Evolutionary conservation across 2,888 invertebrate species (phyloP), one percentile per base, ranked within the genome.

Genomic region (Hipparchia sbordonii): DNA sequence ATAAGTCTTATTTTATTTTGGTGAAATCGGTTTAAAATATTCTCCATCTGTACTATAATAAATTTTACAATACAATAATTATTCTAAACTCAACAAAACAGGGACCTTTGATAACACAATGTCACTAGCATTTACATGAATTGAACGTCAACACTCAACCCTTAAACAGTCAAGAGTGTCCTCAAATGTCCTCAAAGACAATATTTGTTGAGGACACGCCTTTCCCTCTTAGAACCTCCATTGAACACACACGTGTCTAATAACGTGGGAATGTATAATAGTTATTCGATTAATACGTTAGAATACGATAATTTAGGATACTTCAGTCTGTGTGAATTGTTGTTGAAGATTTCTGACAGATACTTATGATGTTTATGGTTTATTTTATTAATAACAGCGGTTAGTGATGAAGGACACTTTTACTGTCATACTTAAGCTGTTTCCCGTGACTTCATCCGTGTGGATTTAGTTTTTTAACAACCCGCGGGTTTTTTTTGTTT

Each of bases 161-260:
- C 89, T 87, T 88, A 85, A 86, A 85, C 85, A 89, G 87, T 88
- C 88, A 88, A 88, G 80, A 86, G 87, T 85, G 87, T 70, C 70
- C 70, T 70, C 62, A 70, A 70, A 70, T 85, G 91, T 89, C 89
- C 91, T 92, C 91, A 92, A 90, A 89, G 91, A 92, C 91, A 92
- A 92, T 92, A 92, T 92, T 92, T 90, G 91, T 84, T 83, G 85
- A 91, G 92, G 89, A 90, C 91, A 87, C 82, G 82, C 85, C 87
- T 86, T 83, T 84, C 84, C 85, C 85, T 84, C 84, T 84, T 79
- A 76, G 79, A 77, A 77, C 81, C 79, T 78, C 82, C 78, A 79
- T 82, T 78, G 81, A 82, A 80, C 81, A 80, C 82, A 89, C 91
- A 90, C 90, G 91, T 91, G 90, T 85, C 89, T 82, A 84, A 83